Percentiles rank a stretch among this genome's conserved stretches.
Evolutionary conservation across 2,113 vertebrate genomes (phyloP).

Genomic region (Lampris megalopsis): DNA sequence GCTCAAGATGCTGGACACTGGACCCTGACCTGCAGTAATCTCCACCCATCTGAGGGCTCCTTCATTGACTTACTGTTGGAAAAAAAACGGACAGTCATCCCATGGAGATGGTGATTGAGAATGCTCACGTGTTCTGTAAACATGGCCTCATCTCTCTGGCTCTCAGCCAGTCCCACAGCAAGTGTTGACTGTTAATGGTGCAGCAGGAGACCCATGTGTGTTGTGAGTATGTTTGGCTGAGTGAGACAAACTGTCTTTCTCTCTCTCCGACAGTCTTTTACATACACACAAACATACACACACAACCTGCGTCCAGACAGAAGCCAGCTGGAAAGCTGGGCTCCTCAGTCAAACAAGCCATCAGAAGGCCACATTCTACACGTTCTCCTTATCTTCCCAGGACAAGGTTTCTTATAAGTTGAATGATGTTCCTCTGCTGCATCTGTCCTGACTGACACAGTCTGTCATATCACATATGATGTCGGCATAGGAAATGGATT

Average conservation of each 20-base stretch:
- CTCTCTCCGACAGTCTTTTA: neutral
- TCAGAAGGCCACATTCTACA: conserved; percentile 53
- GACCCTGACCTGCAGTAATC: conserved; percentile 16
- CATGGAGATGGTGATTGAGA: conserved; percentile 48
- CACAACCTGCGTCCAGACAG: conserved; percentile 33
- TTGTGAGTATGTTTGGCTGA: neutral
- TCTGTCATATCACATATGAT: neutral
- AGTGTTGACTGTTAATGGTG: conserved; percentile 5
- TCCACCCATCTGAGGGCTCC: conserved; percentile 33
- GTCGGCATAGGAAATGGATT: conserved; percentile 8
- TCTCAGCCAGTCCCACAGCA: conserved; percentile 36
- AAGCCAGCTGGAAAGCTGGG: conserved; percentile 45
- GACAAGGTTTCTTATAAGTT: conserved; percentile 1
- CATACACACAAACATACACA: conserved; percentile 26
- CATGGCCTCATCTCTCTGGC: conserved; percentile 43
- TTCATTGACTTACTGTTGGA: conserved; percentile 50
- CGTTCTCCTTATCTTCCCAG: conserved; percentile 25
- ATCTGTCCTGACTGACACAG: neutral
- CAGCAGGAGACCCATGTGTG: conserved; percentile 10
- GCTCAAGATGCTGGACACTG: neutral
- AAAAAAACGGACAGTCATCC: conserved; percentile 38
- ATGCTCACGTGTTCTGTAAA: conserved; percentile 54
- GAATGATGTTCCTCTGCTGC: neutral
- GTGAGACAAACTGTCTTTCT: conserved; percentile 5
- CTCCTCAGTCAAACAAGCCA: conserved; percentile 67